Conservation (phyloP, 1,140 invertebrate species). For the Tetragnatha versicolor region DNA sequence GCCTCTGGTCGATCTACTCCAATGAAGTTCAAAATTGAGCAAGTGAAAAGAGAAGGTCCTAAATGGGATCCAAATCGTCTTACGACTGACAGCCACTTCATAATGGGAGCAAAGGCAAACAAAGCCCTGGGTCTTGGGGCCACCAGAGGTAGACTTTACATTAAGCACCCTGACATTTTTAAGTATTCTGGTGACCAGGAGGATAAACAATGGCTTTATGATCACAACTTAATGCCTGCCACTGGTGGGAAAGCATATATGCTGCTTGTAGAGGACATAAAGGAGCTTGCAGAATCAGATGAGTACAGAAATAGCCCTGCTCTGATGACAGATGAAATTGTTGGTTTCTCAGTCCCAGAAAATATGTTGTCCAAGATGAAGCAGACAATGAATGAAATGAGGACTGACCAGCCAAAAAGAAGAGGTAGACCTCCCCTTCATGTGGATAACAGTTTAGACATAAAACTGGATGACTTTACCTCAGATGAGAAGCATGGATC, state of each 20-base stretch:
- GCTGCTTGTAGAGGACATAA: constrained; percentile 81
- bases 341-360: constrained; percentile 76
- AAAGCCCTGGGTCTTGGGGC: constrained; percentile 79
- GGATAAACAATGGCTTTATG: constrained; percentile 82
- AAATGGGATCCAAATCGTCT: constrained; percentile 80
- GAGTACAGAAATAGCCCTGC: constrained; percentile 75
- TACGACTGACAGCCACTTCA: constrained; percentile 74
- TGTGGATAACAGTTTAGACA: neutral
- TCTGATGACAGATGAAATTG: constrained; percentile 73
- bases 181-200: constrained; percentile 80
- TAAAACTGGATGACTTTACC: constrained; percentile 38
- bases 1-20: constrained; percentile 62
- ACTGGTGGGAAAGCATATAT: constrained; percentile 81
- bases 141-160: constrained; percentile 76
- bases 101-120: constrained; percentile 75
- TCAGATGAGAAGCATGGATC: constrained; percentile 48
- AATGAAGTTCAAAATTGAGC: constrained; percentile 62
- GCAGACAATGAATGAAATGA: constrained; percentile 62
- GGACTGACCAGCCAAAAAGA: constrained; percentile 61
- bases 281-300: constrained; percentile 75
- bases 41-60: constrained; percentile 67
- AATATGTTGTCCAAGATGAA: constrained; percentile 77
- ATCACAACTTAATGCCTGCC: constrained; percentile 77
- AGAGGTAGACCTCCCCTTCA: constrained; percentile 37
- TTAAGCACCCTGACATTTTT: constrained; percentile 78